Percentiles rank a stretch among this genome's conserved stretches.
phyloP scores from a whole-genome alignment of 2,113 vertebrate species.

The Thalassoma bifasciatum region DNA sequence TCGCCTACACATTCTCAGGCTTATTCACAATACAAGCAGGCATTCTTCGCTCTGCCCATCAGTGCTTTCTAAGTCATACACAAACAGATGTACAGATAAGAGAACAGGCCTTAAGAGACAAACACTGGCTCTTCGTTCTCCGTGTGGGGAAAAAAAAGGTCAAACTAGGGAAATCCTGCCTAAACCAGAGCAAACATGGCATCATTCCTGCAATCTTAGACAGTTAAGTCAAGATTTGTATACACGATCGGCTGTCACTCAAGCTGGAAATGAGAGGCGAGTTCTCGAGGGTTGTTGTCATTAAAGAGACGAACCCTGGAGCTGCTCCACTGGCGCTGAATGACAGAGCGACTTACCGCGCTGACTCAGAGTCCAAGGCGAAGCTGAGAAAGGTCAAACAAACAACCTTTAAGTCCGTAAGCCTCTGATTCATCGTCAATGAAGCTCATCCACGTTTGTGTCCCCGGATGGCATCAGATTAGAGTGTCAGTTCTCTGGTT shows the following conservation, averaged over 20 bases:
- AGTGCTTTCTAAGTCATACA: constrained; percentile 41
- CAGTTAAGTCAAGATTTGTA: constrained; percentile 37
- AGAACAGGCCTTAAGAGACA: constrained; percentile 16
- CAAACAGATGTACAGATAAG: constrained; percentile 63
- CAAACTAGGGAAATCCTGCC: constrained; percentile 28
- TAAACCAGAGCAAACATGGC: constrained; percentile 38
- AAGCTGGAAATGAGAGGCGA: constrained; percentile 58
- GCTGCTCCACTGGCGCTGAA: constrained; percentile 66
- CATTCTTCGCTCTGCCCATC: constrained; percentile 28
- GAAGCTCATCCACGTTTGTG: constrained; percentile 62
- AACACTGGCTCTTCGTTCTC: constrained; percentile 9
- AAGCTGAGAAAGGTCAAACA: constrained; percentile 61
- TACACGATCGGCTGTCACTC: constrained; percentile 42
- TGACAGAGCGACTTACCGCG: constrained; percentile 39
- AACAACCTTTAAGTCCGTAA: constrained; percentile 61
- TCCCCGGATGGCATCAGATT: constrained; percentile 52
- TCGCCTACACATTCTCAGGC: constrained; percentile 24
- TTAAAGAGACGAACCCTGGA: constrained; percentile 47
- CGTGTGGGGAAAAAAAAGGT: background rate
- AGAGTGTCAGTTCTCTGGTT: constrained; percentile 52
- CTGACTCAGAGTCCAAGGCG: constrained; percentile 47
- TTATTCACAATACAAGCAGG: constrained; percentile 45
- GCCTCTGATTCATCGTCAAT: constrained; percentile 66
- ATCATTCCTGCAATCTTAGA: constrained; percentile 29
- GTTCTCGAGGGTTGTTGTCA: constrained; percentile 30